A percentile compares a stretch with the other conserved stretches of the same genome.
These are phyloP conservation scores for Grammatotria lemairii DNA, from an alignment of 2,113 vertebrate species.

Conservation along the genomic window DNA sequence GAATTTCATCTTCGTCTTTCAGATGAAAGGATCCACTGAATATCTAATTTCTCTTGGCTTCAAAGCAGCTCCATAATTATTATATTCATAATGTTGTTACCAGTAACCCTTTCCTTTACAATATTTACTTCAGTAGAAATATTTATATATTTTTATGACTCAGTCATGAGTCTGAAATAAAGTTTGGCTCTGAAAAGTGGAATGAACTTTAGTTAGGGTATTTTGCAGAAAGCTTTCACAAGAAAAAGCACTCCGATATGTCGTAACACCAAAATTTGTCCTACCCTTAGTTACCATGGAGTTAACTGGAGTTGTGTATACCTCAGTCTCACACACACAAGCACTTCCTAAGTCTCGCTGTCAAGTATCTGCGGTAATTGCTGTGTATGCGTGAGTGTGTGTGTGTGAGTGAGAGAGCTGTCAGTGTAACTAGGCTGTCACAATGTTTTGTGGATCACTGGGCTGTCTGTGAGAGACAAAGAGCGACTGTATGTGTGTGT, in stretches of 20 bases:
- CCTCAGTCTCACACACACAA: background rate
- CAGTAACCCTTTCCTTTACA: background rate
- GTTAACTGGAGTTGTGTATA: background rate
- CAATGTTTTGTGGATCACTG: conserved; percentile 45
- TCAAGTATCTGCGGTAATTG: background rate
- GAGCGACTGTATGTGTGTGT: background rate
- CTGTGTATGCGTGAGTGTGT: background rate
- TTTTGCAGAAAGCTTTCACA: background rate
- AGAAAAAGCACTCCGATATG: background rate
- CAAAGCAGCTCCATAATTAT: background rate
- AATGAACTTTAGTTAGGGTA: background rate
- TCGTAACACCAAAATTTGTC: background rate
- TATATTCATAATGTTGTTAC: background rate
- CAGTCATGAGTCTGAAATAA: background rate
- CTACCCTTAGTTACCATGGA: background rate
- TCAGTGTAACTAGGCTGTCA: conserved; percentile 31
- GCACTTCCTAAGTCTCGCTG: background rate
- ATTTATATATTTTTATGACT: background rate
- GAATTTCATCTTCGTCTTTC: background rate
- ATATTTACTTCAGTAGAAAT: background rate
- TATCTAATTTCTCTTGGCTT: background rate
- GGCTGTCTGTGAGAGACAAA: conserved; percentile 19
- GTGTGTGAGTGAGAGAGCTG: background rate
- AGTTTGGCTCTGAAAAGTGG: background rate
- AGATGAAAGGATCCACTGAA: background rate